Base-by-base conservation (phyloP, 2,797 vertebrate species). In the Acanthurus lineatus region DNA sequence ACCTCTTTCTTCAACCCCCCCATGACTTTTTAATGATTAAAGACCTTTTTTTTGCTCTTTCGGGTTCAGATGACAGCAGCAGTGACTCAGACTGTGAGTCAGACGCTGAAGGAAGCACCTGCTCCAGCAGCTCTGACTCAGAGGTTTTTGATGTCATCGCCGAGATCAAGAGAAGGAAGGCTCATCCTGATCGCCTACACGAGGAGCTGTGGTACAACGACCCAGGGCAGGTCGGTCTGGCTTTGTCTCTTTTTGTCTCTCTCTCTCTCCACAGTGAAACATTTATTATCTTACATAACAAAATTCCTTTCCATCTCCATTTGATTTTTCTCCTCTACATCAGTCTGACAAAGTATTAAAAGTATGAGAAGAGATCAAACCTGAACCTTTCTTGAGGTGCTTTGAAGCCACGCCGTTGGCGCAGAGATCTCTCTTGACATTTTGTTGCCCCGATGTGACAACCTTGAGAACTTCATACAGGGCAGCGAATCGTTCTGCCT, bases 181-280 rank as follows among this genome's bases (percentile, higher is more conserved):
- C 98, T 57, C 98, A 99, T 44, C 98, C 98, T 0, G 97, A 99
- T 92, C 97, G 98, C 2, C 97, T 99, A 48, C 98, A 99, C 0
- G 97, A 99, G 69, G 98, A 99, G 80, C 95, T 99, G 49, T 99
- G 98, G 98, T 99, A 99, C 95, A 99, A 99, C 25, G 98, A 99
- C 92, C 96, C 96, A 0, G 98, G 98, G 72, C 98, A 99, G 98
- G 98, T 99, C 0, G 1, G 88, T 71, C 35, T n/a, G 25, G 25
- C 14, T 7, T 11, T 25, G 19, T 1, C 8, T 47, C 4, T 44
- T 15, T n/a, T n/a, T 4, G 2, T 71, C 28, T 32, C 16, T 11
- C 17, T 17, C 11, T 0, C 19, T 9, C 28, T 53, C 19, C 10
- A 10, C 22, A 40, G 2, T 60, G 2, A 38, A 20, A 22, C 38